phyloP scores from a whole-genome alignment of 1,140 invertebrate genomes.

The Camponotus vicinus region DNA sequence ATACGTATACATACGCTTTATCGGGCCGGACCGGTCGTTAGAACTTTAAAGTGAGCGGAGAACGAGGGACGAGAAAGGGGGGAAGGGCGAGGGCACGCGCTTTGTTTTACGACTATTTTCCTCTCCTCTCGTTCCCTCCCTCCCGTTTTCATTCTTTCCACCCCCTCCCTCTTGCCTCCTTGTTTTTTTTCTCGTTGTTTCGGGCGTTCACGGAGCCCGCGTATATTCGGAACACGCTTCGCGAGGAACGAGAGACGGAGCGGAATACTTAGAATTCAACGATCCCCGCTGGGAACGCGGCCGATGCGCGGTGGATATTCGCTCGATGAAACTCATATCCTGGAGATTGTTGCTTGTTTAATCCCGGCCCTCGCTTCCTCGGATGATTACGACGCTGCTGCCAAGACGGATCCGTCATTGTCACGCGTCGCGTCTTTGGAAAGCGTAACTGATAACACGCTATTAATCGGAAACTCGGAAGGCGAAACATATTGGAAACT shows the following conservation, averaged over 20 bases:
- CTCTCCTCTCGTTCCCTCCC: slow-evolving; percentile 23
- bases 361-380: slow-evolving; percentile 46
- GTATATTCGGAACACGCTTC: slow-evolving; percentile 60
- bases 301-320: slow-evolving; percentile 42
- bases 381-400: slow-evolving; percentile 40
- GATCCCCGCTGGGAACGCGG: slow-evolving; percentile 60
- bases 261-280: slow-evolving; percentile 63
- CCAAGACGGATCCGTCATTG: slow-evolving; percentile 6
- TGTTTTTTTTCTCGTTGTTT: slow-evolving; percentile 17
- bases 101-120: slow-evolving; percentile 62
- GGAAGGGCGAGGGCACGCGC: slow-evolving; percentile 19
- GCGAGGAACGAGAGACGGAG: slow-evolving; percentile 47
- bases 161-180: not conserved
- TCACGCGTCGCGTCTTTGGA: slow-evolving; percentile 30
- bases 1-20: slow-evolving; percentile 59
- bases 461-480: slow-evolving; percentile 21
- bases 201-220: slow-evolving; percentile 40
- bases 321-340: slow-evolving; percentile 55
- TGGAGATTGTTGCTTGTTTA: slow-evolving; percentile 60
- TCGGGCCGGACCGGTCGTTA: slow-evolving; percentile 72
- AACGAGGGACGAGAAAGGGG: not conserved
- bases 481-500: not conserved
- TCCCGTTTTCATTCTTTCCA: too few species aligned
- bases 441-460: slow-evolving; percentile 35
- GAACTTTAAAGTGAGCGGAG: slow-evolving; percentile 61